Base-by-base conservation (phyloP, 2,797 vertebrate species). In the Channallabes apus region DNA sequence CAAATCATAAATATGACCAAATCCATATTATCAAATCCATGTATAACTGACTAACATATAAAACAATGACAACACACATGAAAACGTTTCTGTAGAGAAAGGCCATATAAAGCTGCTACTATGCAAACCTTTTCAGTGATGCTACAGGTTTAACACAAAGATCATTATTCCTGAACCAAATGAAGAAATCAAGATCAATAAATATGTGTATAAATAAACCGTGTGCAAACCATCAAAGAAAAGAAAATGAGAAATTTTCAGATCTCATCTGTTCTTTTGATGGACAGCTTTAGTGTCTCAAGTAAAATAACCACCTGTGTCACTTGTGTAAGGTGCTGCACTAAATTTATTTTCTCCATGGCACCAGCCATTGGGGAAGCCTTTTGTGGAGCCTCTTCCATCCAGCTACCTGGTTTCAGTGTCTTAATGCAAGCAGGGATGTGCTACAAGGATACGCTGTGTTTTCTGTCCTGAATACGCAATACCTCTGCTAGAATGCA, bases 141-240 rank as follows among this genome's bases (percentile, higher is more conserved):
- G 73, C 81, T 80, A 82, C 72, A 38, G 65, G 41, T 77, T 71
- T 29, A 75, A 80, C 56, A 81, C 20, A 27, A 32, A 18, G 32
- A 15, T 78, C 27, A 65, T 62, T n/a, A 12, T 59, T 58, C 71
- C 29, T 68, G 41, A 84, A 77, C 75, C 61, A 17, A 46, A 72
- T 41, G 46, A 72, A 24, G 20, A 72, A 72, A 41, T 72, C 22
- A 87, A 68, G 29, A 12, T 77, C 65, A 85, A 88, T 87, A 88
- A 88, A 88, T 88, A 88, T 17, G 38, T 0, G 1, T 68, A 86
- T 89, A 89, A 89, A 89, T 89, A 89, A 82, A 87, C 80, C 0
- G 2, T 80, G 86, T 87, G 78, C 82, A 82, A 83, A 71, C 35
- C 27, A 54, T 46, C 22, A 72, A 72, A 35, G 29, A 38, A 68